Evolutionary conservation across 2,797 vertebrate species (phyloP).

Genomic region (Gadopsis marmoratus): DNA sequence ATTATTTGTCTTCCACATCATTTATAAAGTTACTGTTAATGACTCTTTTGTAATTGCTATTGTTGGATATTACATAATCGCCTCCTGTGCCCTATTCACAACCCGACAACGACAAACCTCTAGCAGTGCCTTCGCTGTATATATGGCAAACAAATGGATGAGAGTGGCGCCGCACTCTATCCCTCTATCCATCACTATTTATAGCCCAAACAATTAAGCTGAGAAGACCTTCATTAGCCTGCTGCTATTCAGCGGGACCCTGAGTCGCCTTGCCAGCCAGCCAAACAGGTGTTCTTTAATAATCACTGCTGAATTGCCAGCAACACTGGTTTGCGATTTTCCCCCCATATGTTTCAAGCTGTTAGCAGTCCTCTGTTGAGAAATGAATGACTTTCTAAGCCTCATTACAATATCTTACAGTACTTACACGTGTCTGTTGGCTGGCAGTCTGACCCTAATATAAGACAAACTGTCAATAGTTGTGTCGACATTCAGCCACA

Average conservation of each 20-base stretch:
- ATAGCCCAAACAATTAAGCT: conserved; percentile 88
- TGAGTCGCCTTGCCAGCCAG: conserved; percentile 82
- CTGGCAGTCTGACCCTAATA: conserved; percentile 56
- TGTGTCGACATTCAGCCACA: conserved; percentile 33
- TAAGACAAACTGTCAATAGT: conserved; percentile 34
- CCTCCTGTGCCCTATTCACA: conserved; percentile 60
- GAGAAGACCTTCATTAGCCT: conserved; percentile 88
- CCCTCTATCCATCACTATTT: conserved; percentile 82
- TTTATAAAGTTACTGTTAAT: conserved; percentile 56
- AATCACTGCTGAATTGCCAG: conserved; percentile 85
- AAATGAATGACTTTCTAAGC: conserved; percentile 76
- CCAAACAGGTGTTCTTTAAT: conserved; percentile 89
- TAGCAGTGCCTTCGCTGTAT: conserved; percentile 52
- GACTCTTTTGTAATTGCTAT: conserved; percentile 69
- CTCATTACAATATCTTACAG: conserved; percentile 75
- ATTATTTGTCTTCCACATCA: conserved; percentile 21
- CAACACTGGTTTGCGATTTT: conserved; percentile 82
- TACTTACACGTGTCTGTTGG: conserved; percentile 64
- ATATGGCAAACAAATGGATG: conserved; percentile 55
- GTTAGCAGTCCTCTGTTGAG: conserved; percentile 76
- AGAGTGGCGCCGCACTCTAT: conserved; percentile 44
- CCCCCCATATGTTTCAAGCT: conserved; percentile 86
- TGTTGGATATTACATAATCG: conserved; percentile 60
- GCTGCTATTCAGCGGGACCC: conserved; percentile 84
- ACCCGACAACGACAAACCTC: conserved; percentile 58